These are phyloP conservation scores for Clarias gariepinus DNA, from an alignment of 2,113 vertebrate genomes.

Conservation along the genomic window DNA sequence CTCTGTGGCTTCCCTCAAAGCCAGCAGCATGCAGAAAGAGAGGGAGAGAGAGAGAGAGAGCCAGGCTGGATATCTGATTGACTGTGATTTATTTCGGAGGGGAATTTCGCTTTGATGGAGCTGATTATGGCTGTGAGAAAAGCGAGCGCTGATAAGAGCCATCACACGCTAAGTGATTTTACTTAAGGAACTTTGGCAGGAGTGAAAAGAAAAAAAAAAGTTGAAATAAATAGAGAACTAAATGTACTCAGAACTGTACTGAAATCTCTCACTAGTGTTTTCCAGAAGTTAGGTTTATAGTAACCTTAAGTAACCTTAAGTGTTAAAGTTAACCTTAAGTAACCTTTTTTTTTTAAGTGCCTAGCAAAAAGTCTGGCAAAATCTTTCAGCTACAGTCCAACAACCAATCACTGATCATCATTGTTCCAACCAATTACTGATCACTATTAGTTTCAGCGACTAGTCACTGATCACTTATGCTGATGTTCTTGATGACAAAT, in stretches of 20 bases:
- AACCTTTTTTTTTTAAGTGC: too few species aligned
- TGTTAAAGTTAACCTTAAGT: not conserved
- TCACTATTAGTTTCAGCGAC: not conserved
- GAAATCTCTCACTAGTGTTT: not conserved
- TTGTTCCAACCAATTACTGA: not conserved
- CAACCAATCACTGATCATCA: not conserved
- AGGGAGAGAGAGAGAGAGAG: conserved; percentile 50
- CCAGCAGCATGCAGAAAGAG: conserved; percentile 64
- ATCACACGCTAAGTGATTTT: conserved; percentile 38
- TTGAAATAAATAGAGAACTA: conserved; percentile 9
- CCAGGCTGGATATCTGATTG: conserved; percentile 72
- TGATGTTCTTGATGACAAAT: too few species aligned
- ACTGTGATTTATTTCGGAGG: conserved; percentile 67
- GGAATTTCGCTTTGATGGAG: conserved; percentile 37
- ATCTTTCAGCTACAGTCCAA: too few species aligned
- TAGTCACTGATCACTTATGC: not conserved
- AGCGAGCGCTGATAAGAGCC: conserved; percentile 34
- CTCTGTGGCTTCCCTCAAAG: conserved; percentile 39
- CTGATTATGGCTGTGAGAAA: conserved; percentile 44
- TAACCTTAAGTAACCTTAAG: not conserved
- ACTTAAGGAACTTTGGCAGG: conserved; percentile 36
- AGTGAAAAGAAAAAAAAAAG: conserved; percentile 28
- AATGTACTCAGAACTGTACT: not conserved
- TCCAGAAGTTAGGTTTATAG: not conserved
- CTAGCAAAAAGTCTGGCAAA: not conserved